These are phyloP conservation scores for Drosophila melanogaster DNA, from an alignment of 1,140 invertebrate species.

Conservation along the genomic window Release_6_plus_ISO1_MT NC_004354.4:11784001-11784500, in stretches of 20 bases:
- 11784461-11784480: slow-evolving; percentile 32
- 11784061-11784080: neutral
- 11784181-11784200: neutral
- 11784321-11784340: slow-evolving; percentile 10
- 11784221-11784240: slow-evolving; percentile 21
- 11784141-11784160: slow-evolving; percentile 26
- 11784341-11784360: slow-evolving; percentile 38
- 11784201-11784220: slow-evolving; percentile 13
- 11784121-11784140: slow-evolving; percentile 24
- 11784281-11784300: slow-evolving; percentile 41
- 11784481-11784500: slow-evolving; percentile 8
- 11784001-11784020: slow-evolving; percentile 64
- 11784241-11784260: slow-evolving; percentile 30
- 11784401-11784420: slow-evolving; percentile 28
- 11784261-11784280: slow-evolving; percentile 16
- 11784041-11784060: neutral
- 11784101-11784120: slow-evolving; percentile 7
- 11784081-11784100: neutral
- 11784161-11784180: slow-evolving; percentile 5
- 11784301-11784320: slow-evolving; percentile 6
- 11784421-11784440: slow-evolving; percentile 42
- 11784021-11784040: slow-evolving; percentile 19
- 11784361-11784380: slow-evolving; percentile 11
- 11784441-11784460: slow-evolving; percentile 23
- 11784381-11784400: neutral